Percentiles rank a stretch among this genome's conserved stretches.
phyloP scores from a whole-genome alignment of 2,797 vertebrate species.

The Sebastes matsubarae region DNA sequence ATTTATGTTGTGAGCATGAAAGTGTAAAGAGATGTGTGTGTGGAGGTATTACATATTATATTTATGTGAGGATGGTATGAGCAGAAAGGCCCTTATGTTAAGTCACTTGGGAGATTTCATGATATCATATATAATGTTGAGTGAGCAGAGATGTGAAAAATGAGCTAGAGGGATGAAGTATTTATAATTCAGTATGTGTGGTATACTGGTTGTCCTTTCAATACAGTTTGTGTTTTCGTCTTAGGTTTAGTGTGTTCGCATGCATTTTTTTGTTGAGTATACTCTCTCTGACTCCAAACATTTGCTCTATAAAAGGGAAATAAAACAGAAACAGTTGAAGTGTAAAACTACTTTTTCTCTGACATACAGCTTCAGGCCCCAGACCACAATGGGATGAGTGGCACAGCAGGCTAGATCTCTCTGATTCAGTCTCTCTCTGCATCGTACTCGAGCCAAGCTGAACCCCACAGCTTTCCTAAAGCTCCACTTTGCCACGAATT shows the following conservation, averaged over 20 bases:
- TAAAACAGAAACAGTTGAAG: constrained; percentile 9
- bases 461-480: constrained; percentile 73
- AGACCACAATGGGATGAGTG: constrained; percentile 61
- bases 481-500: constrained; percentile 80
- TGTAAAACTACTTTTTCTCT: constrained; percentile 41
- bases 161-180: neutral
- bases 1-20: neutral
- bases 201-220: neutral
- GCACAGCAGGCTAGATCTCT: constrained; percentile 61
- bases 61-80: neutral
- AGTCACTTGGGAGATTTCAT: neutral
- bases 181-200: neutral
- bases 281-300: neutral
- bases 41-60: neutral
- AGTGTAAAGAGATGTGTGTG: neutral
- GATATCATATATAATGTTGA: neutral
- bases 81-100: neutral
- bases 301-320: neutral
- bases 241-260: neutral
- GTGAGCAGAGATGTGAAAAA: neutral
- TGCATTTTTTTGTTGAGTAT: neutral
- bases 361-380: constrained; percentile 37
- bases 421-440: constrained; percentile 61
- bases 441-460: constrained; percentile 42
- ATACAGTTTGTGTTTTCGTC: neutral